These are phyloP conservation scores for Arctocebus calabarensis DNA, from an alignment of 2,797 vertebrate genomes.

Conservation along the genomic window DNA sequence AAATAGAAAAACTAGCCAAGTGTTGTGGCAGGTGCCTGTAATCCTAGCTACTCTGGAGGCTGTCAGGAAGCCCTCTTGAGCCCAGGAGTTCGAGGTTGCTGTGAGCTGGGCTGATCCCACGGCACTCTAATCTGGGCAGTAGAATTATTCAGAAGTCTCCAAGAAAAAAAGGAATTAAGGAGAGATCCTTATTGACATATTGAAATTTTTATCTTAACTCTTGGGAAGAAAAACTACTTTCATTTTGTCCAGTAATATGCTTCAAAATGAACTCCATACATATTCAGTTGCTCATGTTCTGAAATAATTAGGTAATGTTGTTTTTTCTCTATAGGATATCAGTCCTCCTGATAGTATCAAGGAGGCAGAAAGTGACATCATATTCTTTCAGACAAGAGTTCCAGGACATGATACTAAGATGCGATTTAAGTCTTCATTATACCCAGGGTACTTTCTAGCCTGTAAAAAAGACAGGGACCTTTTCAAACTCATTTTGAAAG, in stretches of 20 bases:
- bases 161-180: background rate
- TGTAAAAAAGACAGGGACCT: slow-evolving; percentile 54
- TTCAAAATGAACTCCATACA: slow-evolving; percentile 30
- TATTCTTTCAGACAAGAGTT: slow-evolving; percentile 76
- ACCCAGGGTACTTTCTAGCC: slow-evolving; percentile 77
- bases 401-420: slow-evolving; percentile 66
- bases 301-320: slow-evolving; percentile 10
- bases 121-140: too few relatives aligned
- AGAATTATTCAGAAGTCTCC: too few relatives aligned
- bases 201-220: slow-evolving; percentile 37
- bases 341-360: slow-evolving; percentile 64
- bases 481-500: slow-evolving; percentile 78
- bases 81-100: too few relatives aligned
- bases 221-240: slow-evolving; percentile 36
- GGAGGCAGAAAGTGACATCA: slow-evolving; percentile 70
- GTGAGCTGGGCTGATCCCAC: too few relatives aligned
- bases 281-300: slow-evolving; percentile 9
- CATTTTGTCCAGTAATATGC: background rate
- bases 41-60: too few relatives aligned
- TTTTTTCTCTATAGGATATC: slow-evolving; percentile 74
- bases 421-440: slow-evolving; percentile 77
- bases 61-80: too few relatives aligned
- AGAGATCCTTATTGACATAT: background rate
- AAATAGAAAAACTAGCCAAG: too few relatives aligned
- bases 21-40: too few relatives aligned